Evolutionary conservation across 2,888 invertebrate genomes (phyloP).

Genomic region (Drosophila setosimentum): DNA sequence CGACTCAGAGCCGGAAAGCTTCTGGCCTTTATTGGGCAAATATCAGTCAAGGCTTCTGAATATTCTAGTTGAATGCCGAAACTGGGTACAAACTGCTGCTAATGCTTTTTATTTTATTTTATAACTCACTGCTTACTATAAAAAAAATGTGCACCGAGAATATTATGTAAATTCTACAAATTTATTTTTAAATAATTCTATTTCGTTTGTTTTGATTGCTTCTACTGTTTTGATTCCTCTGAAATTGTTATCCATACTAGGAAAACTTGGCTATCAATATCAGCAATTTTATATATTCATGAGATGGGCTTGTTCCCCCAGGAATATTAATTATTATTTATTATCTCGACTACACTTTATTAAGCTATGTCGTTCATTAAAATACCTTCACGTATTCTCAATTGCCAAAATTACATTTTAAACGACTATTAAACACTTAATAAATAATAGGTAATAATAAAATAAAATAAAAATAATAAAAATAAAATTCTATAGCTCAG

Average conservation of each 20-base stretch:
- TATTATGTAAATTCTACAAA: neutral
- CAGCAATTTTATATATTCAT: neutral
- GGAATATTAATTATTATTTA: slow-evolving; percentile 47
- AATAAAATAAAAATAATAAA: neutral
- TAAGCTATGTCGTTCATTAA: slow-evolving; percentile 27
- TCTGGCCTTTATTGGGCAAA: slow-evolving; percentile 7
- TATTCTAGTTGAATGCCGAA: slow-evolving; percentile 16
- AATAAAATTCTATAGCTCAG: neutral
- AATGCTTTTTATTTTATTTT: neutral
- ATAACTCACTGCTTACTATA: neutral
- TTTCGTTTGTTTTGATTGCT: neutral
- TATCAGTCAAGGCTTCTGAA: slow-evolving; percentile 7
- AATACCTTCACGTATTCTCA: slow-evolving; percentile 27
- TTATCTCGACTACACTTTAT: slow-evolving; percentile 1
- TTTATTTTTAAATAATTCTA: neutral
- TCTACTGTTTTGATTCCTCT: neutral
- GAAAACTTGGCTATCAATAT: neutral
- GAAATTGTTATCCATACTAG: neutral
- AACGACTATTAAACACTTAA: neutral
- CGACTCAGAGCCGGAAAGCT: slow-evolving; percentile 9
- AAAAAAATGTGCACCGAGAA: neutral
- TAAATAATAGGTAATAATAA: neutral
- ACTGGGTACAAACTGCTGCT: neutral
- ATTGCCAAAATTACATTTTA: neutral
- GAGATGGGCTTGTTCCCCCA: neutral